Evolutionary conservation across 2,797 vertebrate species (phyloP).

Genomic region (Denticeps clupeoides): DNA sequence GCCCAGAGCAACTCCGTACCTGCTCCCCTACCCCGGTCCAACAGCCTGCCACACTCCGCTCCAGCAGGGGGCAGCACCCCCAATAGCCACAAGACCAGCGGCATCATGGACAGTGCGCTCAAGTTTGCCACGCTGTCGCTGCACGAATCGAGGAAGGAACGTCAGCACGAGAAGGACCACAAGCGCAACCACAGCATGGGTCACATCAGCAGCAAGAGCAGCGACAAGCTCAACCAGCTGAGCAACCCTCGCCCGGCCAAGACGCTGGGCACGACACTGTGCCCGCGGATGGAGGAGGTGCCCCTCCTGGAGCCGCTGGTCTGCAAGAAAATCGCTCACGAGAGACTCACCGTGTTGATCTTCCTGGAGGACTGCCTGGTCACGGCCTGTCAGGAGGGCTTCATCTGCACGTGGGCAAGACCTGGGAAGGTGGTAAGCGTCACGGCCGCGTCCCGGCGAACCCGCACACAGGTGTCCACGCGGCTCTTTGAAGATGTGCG

Average conservation of each 20-base stretch:
- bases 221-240: constrained; percentile 91
- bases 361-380: constrained; percentile 99
- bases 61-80: constrained; percentile 63
- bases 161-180: constrained; percentile 92
- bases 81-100: constrained; percentile 69
- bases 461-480: too few relatives aligned
- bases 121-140: constrained; percentile 93
- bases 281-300: constrained; percentile 93
- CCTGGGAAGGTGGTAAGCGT: constrained; percentile 98
- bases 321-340: constrained; percentile 98
- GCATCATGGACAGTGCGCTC: constrained; percentile 75
- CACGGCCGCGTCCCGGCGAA: background rate
- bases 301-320: constrained; percentile 94
- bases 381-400: constrained; percentile 99
- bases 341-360: constrained; percentile 95
- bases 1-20: constrained; percentile 70
- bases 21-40: constrained; percentile 82
- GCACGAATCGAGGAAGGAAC: constrained; percentile 77
- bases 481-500: too few relatives aligned
- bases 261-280: constrained; percentile 87
- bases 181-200: constrained; percentile 98
- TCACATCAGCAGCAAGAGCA: constrained; percentile 97
- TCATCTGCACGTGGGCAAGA: constrained; percentile 99
- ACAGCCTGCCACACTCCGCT: constrained; percentile 79
- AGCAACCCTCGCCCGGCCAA: constrained; percentile 83